Evolutionary conservation across 2,797 vertebrate genomes (phyloP).

Genomic region (Sebastes reedi): DNA sequence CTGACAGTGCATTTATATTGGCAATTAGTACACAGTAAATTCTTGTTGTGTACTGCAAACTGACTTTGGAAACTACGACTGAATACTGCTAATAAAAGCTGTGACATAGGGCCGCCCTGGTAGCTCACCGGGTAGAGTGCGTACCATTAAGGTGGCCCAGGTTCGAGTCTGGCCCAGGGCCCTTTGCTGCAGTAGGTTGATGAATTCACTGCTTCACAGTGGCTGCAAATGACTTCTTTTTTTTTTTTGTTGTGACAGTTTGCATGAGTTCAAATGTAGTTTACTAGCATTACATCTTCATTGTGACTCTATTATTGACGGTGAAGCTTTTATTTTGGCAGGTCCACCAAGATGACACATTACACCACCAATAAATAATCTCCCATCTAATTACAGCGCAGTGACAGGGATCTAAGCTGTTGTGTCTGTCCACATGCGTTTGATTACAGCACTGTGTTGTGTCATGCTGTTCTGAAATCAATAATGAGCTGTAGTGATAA

Average conservation of each 20-base stretch:
- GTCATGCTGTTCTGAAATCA: conserved; percentile 35
- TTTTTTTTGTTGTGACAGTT: not conserved
- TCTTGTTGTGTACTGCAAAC: not conserved
- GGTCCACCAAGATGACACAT: conserved; percentile 2
- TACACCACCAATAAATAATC: conserved; percentile 25
- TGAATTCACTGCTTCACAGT: not conserved
- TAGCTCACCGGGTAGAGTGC: too few species aligned
- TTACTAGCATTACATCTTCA: not conserved
- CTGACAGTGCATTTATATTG: not conserved
- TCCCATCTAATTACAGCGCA: conserved; percentile 11
- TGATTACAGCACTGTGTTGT: conserved; percentile 33
- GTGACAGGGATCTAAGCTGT: conserved; percentile 14
- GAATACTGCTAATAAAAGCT: not conserved
- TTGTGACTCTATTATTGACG: not conserved
- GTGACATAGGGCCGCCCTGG: too few species aligned
- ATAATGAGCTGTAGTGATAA: conserved; percentile 34
- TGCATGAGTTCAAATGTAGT: not conserved
- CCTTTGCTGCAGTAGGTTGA: not conserved
- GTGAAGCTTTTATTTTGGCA: conserved; percentile 23
- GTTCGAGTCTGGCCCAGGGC: too few species aligned
- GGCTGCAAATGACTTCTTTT: not conserved
- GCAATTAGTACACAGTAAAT: not conserved
- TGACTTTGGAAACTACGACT: not conserved
- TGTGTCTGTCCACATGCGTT: conserved; percentile 20
- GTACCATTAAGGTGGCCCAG: too few species aligned